A percentile compares a stretch with the other conserved stretches of the same genome.
Evolutionary conservation across 2,797 vertebrate genomes (phyloP).

Genomic region (Calcarius lapponicus): DNA sequence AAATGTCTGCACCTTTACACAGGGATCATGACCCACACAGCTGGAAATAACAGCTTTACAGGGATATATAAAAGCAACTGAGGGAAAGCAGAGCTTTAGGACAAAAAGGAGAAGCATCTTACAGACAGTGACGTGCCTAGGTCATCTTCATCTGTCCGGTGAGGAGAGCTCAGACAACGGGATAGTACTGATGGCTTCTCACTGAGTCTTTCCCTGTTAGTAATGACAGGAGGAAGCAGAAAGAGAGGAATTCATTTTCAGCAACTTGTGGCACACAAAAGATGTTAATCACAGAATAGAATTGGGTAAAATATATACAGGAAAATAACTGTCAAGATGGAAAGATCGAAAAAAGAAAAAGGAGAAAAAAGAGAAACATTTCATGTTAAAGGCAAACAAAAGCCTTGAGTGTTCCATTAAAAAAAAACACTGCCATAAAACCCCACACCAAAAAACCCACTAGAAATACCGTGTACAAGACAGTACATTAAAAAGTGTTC

Average conservation of each 20-base stretch:
- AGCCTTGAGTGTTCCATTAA: not conserved
- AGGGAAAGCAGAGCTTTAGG: not conserved
- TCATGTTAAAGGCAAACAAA: not conserved
- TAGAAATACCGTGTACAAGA: not conserved
- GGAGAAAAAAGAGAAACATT: not conserved
- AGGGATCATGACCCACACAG: not conserved
- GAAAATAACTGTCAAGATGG: not conserved
- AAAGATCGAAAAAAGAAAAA: not conserved
- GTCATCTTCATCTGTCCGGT: conserved; percentile 66
- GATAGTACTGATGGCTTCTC: conserved; percentile 60
- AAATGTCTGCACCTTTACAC: not conserved
- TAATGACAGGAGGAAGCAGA: conserved; percentile 39
- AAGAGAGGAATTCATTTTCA: conserved; percentile 13
- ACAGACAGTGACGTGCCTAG: conserved; percentile 70
- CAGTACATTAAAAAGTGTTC: not conserved
- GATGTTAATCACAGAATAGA: not conserved
- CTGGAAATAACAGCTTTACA: not conserved
- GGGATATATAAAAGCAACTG: not conserved
- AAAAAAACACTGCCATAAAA: not conserved
- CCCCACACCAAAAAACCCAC: not conserved
- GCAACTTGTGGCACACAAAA: not conserved
- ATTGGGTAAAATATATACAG: not conserved
- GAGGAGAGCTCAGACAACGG: conserved; percentile 71
- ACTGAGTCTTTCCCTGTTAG: conserved; percentile 67
- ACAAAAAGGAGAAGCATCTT: conserved; percentile 70